A percentile compares a stretch with the other conserved stretches of the same genome.
phyloP scores from a whole-genome alignment of 2,888 invertebrate genomes.

The Clivina fossor region DNA sequence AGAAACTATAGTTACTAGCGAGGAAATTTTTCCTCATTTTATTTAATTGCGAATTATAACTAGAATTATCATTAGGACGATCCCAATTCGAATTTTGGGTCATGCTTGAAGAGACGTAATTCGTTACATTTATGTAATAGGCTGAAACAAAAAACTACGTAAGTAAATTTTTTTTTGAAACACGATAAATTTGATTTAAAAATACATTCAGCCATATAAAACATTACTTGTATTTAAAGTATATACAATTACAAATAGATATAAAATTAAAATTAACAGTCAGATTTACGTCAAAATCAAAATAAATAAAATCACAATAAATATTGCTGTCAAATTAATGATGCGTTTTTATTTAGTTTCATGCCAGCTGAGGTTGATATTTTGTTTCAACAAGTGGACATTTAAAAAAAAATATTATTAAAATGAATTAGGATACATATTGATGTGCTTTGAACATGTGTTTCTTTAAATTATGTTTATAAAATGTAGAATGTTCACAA shows the following conservation, averaged over 20 bases:
- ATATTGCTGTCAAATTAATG: background rate
- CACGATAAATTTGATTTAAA: background rate
- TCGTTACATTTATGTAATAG: background rate
- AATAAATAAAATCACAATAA: background rate
- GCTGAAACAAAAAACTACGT: background rate
- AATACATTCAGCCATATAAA: background rate
- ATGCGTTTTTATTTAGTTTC: background rate
- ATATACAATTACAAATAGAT: background rate
- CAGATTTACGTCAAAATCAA: background rate
- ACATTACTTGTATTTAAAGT: background rate
- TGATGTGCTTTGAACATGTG: slow-evolving; percentile 39
- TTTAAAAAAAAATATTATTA: background rate
- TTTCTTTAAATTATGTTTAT: slow-evolving; percentile 39
- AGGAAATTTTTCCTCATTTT: too few relatives aligned
- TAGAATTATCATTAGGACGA: background rate
- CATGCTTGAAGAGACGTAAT: background rate
- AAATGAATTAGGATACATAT: background rate
- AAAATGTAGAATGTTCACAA: slow-evolving; percentile 40
- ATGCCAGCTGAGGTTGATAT: too few relatives aligned
- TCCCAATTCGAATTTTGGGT: background rate
- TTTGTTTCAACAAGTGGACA: background rate
- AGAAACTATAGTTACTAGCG: background rate
- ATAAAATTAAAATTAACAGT: background rate
- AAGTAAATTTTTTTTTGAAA: background rate
- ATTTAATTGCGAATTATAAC: too few relatives aligned